These are phyloP conservation scores for Pteropus rufus DNA, from an alignment of 2,797 vertebrate species.

Conservation along the genomic window DNA sequence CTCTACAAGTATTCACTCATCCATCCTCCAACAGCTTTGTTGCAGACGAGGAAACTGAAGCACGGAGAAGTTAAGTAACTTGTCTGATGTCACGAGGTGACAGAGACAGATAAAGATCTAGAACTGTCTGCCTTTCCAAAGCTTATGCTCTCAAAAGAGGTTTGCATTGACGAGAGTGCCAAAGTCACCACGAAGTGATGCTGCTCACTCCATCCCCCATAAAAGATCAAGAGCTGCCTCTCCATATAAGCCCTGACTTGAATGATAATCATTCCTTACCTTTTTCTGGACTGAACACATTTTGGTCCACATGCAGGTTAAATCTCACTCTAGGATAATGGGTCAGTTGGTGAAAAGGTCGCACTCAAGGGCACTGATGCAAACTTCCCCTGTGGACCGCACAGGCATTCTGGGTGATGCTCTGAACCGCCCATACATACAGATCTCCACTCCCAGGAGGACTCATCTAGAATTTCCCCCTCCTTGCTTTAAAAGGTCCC, in stretches of 20 bases:
- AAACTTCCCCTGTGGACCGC: not conserved
- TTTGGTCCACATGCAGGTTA: not conserved
- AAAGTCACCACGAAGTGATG: fast-evolving
- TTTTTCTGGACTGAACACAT: not conserved
- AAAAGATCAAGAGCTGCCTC: not conserved
- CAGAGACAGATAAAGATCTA: not conserved
- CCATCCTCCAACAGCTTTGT: fast-evolving
- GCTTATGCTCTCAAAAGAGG: not conserved
- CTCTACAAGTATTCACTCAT: not conserved
- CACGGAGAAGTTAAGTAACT: not conserved
- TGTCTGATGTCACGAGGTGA: not conserved
- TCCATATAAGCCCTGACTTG: not conserved
- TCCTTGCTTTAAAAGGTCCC: not conserved
- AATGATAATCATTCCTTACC: not conserved
- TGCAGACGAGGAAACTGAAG: not conserved
- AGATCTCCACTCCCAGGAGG: not conserved
- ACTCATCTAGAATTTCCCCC: not conserved
- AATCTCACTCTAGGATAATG: not conserved
- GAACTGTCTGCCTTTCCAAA: not conserved
- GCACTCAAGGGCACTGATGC: not conserved
- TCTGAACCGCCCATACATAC: not conserved
- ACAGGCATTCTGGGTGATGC: not conserved
- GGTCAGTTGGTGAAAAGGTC: not conserved
- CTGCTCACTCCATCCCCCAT: not conserved
- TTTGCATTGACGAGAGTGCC: not conserved